phyloP scores from a whole-genome alignment of 2,888 invertebrate genomes.

The Norana najaformis region DNA sequence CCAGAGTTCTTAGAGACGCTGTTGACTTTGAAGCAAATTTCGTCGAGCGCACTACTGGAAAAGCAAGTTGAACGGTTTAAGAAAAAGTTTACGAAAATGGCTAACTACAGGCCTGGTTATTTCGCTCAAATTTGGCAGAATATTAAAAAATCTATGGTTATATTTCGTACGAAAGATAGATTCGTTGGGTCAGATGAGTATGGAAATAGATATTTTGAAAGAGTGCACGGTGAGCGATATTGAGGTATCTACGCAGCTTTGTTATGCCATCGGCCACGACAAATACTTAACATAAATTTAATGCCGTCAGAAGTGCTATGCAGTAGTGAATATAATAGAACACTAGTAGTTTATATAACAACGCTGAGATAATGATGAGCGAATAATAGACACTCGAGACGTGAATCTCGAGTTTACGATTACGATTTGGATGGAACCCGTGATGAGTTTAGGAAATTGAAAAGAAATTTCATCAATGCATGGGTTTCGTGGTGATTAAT shows the following conservation, averaged over 20 bases:
- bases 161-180: constrained; percentile 4
- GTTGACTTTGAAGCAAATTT: background rate
- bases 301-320: too few relatives aligned
- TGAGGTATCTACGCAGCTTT: background rate
- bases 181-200: background rate
- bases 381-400: too few relatives aligned
- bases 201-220: constrained; percentile 22
- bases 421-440: too few relatives aligned
- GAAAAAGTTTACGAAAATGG: background rate
- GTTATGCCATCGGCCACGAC: too few relatives aligned
- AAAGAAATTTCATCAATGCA: too few relatives aligned
- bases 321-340: too few relatives aligned
- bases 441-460: too few relatives aligned
- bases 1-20: background rate
- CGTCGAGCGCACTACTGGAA: background rate
- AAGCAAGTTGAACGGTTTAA: background rate
- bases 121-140: background rate
- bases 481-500: too few relatives aligned
- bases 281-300: too few relatives aligned
- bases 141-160: constrained; percentile 17
- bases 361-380: too few relatives aligned
- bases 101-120: background rate
- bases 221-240: background rate
- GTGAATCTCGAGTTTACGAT: too few relatives aligned
- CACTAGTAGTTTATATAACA: too few relatives aligned